Evolutionary conservation across 1,140 invertebrate species (phyloP).

Genomic region (fruit fly (Drosophila melanogaster)): DNA sequence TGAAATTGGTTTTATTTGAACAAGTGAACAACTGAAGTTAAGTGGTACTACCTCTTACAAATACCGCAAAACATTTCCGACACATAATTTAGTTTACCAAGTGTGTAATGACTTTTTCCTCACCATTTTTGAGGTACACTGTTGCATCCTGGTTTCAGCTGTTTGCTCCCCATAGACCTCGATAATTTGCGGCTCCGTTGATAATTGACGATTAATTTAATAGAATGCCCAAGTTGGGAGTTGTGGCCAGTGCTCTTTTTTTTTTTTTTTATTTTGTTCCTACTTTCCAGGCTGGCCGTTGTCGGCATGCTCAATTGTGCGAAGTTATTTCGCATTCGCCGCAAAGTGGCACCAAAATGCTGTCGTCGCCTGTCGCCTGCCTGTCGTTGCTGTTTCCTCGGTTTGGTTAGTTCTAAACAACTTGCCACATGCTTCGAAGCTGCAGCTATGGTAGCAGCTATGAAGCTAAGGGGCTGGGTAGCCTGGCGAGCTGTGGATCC

Average conservation of each 20-base stretch:
- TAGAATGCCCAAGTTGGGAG: conserved; percentile 80
- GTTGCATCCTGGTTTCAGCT: conserved; percentile 41
- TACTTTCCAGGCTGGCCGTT: conserved; percentile 20
- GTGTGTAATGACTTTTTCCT: conserved; percentile 12
- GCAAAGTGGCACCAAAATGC: conserved; percentile 80
- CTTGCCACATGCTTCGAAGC: conserved; percentile 77
- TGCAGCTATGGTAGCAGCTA: conserved; percentile 9
- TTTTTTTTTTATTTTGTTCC: conserved; percentile 1
- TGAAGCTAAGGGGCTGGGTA: too few species aligned
- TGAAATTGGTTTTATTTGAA: background rate
- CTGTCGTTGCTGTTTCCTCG: conserved; percentile 38
- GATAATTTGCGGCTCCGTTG: conserved; percentile 63
- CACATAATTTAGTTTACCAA: conserved; percentile 23
- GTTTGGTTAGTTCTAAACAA: conserved; percentile 79
- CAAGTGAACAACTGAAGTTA: background rate
- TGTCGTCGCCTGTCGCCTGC: conserved; percentile 72
- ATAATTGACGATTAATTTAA: conserved; percentile 84
- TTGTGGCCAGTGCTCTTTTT: conserved; percentile 34
- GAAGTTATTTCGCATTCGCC: conserved; percentile 82
- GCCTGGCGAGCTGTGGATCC: conserved; percentile 11
- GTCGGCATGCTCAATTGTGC: conserved; percentile 81
- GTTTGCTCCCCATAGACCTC: conserved; percentile 38
- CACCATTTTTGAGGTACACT: conserved; percentile 20
- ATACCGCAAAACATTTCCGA: conserved; percentile 6
- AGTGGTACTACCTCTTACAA: background rate